Evolutionary conservation across 2,888 invertebrate species (phyloP), one percentile per base, ranked within the genome.

Genomic region (Tethea ocularis): DNA sequence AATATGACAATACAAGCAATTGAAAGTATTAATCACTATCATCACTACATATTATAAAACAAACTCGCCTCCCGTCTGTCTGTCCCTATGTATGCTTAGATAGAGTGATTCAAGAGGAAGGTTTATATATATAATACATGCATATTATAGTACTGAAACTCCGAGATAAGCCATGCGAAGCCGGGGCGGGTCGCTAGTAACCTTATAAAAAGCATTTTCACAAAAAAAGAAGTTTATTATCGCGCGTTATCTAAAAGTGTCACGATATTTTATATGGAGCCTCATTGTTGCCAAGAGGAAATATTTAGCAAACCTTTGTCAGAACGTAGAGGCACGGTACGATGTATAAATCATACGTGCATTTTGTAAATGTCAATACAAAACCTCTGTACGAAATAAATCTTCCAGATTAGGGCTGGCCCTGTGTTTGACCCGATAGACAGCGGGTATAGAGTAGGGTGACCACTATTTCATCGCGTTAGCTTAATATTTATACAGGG

Each of bases 301-400:
- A 36, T 33, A 54, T 54, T 54, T 33, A 54, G 51, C 33, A 51
- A 54, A 46, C 57, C 51, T 54, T 24, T 26, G 29, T 13, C 46
- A 46, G 2, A 17, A 41, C 51, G 56, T 33, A 15, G 55, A 38
- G n/a, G 24, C 15, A 56, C 51, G n/a, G 24, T 11, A 56, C 51
- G 56, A 41, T 36, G 57, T 41, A 65, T 65, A 65, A 65, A 65
- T 65, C 65, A 65, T 54, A 51, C 58, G 38, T 61, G 61, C 57
- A 60, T 65, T 62, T 59, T 63, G 62, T 56, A 59, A 59, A 58
- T 33, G 61, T 62, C 65, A 59, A 65, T 61, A 59, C 59, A 56
- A 52, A 62, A 61, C 54, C 56, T 64, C 54, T 51, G 26, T 52
- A 55, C 51, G 59, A 60, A 58, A 65, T 65, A 65, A 65, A 65